Percentiles rank a stretch among this genome's conserved stretches.
phyloP scores from a whole-genome alignment of 2,113 vertebrate genomes.

The Euleptes europaea region DNA sequence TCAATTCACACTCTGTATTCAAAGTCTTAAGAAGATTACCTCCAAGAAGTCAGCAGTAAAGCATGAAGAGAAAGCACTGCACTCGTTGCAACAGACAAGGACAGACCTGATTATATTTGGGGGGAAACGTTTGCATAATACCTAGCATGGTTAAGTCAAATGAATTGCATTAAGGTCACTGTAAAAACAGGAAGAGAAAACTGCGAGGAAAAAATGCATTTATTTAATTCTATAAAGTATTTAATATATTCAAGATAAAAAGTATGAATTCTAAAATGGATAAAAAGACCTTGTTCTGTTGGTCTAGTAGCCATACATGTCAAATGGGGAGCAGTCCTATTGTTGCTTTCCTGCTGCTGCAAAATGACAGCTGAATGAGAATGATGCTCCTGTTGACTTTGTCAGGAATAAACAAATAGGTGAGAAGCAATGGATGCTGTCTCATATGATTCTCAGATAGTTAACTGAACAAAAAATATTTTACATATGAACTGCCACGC shows the following conservation, averaged over 20 bases:
- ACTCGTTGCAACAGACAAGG: slow-evolving; percentile 26
- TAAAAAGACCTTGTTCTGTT: slow-evolving; percentile 56
- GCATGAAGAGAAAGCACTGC: slow-evolving; percentile 34
- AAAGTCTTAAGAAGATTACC: slow-evolving; percentile 26
- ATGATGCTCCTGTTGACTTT: slow-evolving; percentile 51
- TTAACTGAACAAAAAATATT: slow-evolving; percentile 16
- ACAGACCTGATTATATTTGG: slow-evolving; percentile 9
- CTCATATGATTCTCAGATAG: slow-evolving; percentile 24
- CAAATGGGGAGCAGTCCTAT: slow-evolving; percentile 11
- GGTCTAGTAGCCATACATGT: slow-evolving; percentile 36
- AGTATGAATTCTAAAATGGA: slow-evolving; percentile 11
- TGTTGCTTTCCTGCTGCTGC: slow-evolving; percentile 21
- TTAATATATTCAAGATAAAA: slow-evolving; percentile 31
- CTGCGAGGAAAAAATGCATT: neutral
- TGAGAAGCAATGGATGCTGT: slow-evolving; percentile 1
- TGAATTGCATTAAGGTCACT: neutral
- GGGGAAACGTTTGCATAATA: slow-evolving; percentile 12
- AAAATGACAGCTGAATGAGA: slow-evolving; percentile 60
- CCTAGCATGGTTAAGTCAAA: slow-evolving; percentile 20
- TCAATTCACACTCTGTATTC: neutral
- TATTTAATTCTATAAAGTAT: slow-evolving; percentile 23
- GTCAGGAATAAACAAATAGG: slow-evolving; percentile 61
- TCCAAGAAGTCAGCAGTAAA: slow-evolving; percentile 22
- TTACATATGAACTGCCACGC: neutral
- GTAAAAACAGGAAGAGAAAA: slow-evolving; percentile 35